Conservation (phyloP, 2,797 vertebrate genomes). For the Myiothlypis coronata region DNA sequence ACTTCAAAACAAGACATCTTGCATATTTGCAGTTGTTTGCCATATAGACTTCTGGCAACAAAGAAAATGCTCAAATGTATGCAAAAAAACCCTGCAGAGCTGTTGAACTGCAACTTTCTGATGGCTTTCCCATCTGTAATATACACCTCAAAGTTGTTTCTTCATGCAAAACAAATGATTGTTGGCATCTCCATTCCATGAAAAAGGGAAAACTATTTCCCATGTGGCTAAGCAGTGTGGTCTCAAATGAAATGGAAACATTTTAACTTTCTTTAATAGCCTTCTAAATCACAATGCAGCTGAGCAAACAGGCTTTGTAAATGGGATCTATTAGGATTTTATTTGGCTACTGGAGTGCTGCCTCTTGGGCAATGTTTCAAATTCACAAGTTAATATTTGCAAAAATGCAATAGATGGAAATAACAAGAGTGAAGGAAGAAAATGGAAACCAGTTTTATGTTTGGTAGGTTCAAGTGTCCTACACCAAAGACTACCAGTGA, state of each 20-base stretch:
- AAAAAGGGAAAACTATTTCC: constrained; percentile 2
- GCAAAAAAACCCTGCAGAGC: background rate
- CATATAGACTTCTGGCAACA: background rate
- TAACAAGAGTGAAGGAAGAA: background rate
- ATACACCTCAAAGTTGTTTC: background rate
- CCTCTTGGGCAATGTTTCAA: constrained; percentile 63
- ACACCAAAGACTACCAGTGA: constrained; percentile 45
- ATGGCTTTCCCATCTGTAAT: background rate
- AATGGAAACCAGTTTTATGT: constrained; percentile 2
- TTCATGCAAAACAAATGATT: background rate
- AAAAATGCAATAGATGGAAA: constrained; percentile 34
- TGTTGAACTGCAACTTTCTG: background rate
- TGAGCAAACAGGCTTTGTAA: constrained; percentile 54
- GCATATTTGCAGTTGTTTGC: background rate
- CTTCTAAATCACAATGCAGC: constrained; percentile 9
- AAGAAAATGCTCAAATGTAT: background rate
- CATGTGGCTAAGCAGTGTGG: background rate
- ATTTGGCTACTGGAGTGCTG: constrained; percentile 67
- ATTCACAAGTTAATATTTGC: constrained; percentile 63
- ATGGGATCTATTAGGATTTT: constrained; percentile 55
- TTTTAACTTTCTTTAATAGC: constrained; percentile 36
- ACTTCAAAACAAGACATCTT: background rate
- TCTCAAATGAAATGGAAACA: constrained; percentile 44
- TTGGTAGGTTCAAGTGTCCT: constrained; percentile 20
- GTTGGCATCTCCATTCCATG: background rate